Conservation (phyloP, 2,888 invertebrate genomes). For the Alitta virens region DNA sequence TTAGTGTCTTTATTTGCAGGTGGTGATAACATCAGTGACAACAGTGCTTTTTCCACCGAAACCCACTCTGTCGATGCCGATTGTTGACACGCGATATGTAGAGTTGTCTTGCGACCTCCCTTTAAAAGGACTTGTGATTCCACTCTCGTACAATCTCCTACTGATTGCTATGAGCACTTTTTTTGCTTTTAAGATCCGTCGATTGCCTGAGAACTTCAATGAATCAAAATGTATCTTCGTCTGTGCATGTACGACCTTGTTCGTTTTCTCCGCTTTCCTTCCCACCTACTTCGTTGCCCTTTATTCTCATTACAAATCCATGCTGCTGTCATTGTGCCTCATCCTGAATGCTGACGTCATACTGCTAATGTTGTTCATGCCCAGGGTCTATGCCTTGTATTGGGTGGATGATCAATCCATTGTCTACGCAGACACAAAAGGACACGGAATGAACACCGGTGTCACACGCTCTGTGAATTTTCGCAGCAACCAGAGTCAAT, state of each 20-base stretch:
- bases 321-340: slow-evolving; percentile 1
- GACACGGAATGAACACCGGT: too few species aligned
- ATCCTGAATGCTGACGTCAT: slow-evolving; percentile 3
- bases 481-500: too few species aligned
- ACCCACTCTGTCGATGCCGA: not conserved
- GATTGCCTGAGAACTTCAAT: slow-evolving; percentile 8
- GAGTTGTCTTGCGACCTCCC: slow-evolving; percentile 7
- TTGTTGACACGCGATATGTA: not conserved
- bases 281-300: slow-evolving; percentile 7
- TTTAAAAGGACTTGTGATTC: not conserved
- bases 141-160: slow-evolving; percentile 1
- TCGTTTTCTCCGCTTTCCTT: slow-evolving; percentile 5
- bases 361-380: not conserved
- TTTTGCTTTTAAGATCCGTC: not conserved
- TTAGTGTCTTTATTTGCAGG: too few species aligned
- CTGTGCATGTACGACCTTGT: slow-evolving; percentile 3
- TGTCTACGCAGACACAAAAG: too few species aligned
- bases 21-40: not conserved
- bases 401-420: not conserved
- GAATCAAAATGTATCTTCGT: slow-evolving; percentile 4
- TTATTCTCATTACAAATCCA: not conserved
- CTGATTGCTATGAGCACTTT: not conserved
- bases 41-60: not conserved
- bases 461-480: too few species aligned
- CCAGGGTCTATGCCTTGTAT: slow-evolving; percentile 4